Evolutionary conservation across 2,888 invertebrate genomes (phyloP).

Genomic region (Apamea crenata): DNA sequence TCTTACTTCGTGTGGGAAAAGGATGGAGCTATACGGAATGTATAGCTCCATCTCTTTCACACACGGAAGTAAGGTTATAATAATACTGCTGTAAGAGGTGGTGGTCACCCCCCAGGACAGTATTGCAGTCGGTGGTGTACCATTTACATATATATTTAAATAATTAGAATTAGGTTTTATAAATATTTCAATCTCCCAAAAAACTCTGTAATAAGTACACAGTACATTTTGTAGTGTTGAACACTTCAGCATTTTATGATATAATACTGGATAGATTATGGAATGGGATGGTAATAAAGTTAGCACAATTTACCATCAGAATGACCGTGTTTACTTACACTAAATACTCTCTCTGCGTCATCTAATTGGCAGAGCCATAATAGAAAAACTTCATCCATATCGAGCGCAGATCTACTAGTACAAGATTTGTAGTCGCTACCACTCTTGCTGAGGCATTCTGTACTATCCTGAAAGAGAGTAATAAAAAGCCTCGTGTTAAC

Average conservation of each 20-base stretch:
- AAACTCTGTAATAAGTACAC: background rate
- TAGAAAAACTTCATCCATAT: conserved; percentile 65
- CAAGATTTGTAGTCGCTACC: conserved; percentile 25
- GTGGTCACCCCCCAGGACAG: no score
- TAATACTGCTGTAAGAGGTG: no score
- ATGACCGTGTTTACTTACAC: conserved; percentile 44
- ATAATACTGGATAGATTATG: background rate
- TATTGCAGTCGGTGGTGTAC: background rate
- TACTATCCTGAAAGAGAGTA: conserved; percentile 39
- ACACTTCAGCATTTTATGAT: background rate
- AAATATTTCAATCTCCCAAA: no score
- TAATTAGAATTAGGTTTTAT: no score
- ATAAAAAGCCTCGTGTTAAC: background rate
- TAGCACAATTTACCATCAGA: background rate
- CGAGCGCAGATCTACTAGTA: conserved; percentile 12
- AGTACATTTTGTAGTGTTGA: background rate
- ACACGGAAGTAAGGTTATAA: no score
- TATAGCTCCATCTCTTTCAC: no score
- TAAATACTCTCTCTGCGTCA: conserved; percentile 62
- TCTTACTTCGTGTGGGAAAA: no score
- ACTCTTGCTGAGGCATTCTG: conserved; percentile 16
- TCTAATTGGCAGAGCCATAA: conserved; percentile 73
- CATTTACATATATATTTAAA: no score
- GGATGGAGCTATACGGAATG: no score
- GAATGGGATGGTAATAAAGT: background rate